Percentiles rank a stretch among this genome's conserved stretches.
Evolutionary conservation across 2,113 vertebrate species (phyloP).

Genomic region (Candoia aspera): DNA sequence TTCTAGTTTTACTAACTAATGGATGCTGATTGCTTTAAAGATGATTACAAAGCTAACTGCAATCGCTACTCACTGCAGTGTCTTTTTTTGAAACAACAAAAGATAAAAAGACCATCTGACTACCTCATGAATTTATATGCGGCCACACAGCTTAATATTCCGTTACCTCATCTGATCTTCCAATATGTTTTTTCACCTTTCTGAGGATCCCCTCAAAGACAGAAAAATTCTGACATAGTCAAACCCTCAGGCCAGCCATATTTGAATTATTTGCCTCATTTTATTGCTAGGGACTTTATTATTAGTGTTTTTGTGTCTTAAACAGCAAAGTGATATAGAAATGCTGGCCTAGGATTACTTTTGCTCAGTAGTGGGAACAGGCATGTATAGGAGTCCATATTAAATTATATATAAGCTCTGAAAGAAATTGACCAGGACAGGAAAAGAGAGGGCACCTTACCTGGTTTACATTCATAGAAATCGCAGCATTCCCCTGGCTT

Average conservation of each 20-base stretch:
- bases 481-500: slow-evolving; percentile 91
- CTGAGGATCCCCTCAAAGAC: background rate
- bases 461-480: slow-evolving; percentile 92
- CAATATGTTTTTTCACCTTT: background rate
- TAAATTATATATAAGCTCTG: background rate
- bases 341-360: background rate
- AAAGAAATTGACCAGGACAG: background rate
- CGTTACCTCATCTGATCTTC: background rate
- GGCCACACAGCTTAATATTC: background rate
- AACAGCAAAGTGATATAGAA: background rate
- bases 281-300: background rate
- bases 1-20: background rate
- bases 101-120: background rate
- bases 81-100: background rate
- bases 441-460: slow-evolving; percentile 60
- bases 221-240: background rate
- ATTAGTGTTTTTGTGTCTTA: background rate
- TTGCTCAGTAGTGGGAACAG: background rate
- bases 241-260: background rate
- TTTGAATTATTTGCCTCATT: background rate
- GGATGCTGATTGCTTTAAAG: background rate
- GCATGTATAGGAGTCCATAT: background rate
- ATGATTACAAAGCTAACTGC: background rate
- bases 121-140: background rate
- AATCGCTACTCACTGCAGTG: background rate